Evolutionary conservation across 2,113 vertebrate genomes (phyloP).

Genomic region (Mohoua ochrocephala): DNA sequence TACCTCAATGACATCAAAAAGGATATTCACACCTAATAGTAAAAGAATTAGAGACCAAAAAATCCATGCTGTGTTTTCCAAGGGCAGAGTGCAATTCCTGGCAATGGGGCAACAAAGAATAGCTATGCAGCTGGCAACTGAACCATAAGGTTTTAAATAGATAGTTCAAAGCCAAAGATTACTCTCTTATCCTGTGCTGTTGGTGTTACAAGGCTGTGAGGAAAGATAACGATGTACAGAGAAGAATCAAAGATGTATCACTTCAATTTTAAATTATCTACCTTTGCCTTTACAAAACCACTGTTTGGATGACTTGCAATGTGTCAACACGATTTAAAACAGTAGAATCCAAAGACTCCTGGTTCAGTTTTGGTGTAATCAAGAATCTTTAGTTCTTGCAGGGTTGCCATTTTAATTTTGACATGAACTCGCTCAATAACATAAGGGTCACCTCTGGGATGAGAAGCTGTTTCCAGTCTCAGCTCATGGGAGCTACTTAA

Average conservation of each 20-base stretch:
- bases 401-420: background rate
- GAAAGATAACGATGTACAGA: background rate
- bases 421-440: background rate
- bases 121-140: background rate
- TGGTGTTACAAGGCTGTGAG: background rate
- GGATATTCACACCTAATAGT: background rate
- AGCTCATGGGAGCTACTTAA: background rate
- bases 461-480: background rate
- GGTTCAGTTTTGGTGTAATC: background rate
- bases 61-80: background rate
- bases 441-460: background rate
- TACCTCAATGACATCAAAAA: background rate
- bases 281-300: background rate
- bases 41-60: background rate
- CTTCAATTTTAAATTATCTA: background rate
- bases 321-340: background rate
- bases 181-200: background rate
- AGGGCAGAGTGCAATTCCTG: background rate
- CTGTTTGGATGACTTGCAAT: background rate
- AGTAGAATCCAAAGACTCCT: background rate
- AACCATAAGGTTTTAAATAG: slow-evolving; percentile 37
- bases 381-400: background rate
- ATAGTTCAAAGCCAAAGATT: slow-evolving; percentile 36
- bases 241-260: background rate
- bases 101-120: background rate